Percentiles rank a stretch among this genome's conserved stretches.
phyloP scores from a whole-genome alignment of 2,888 invertebrate genomes.

The Dichetophora obliterata region DNA sequence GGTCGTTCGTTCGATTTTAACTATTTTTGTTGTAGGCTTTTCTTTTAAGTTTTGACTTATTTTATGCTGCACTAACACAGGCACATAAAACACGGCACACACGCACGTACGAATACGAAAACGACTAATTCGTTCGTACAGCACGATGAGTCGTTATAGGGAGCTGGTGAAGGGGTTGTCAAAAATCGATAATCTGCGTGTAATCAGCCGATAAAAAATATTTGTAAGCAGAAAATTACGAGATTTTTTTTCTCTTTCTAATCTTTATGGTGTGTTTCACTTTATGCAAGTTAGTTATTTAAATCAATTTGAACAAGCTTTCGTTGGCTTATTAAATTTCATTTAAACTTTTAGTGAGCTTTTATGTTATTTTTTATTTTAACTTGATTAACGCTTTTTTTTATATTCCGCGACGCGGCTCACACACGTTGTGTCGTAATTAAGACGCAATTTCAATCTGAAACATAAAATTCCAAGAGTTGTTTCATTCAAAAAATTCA shows the following conservation, averaged over 20 bases:
- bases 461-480: conserved; percentile 35
- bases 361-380: conserved; percentile 31
- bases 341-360: not conserved
- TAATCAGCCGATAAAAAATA: not conserved
- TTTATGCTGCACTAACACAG: conserved; percentile 42
- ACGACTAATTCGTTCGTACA: not conserved
- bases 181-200: not conserved
- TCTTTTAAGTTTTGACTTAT: conserved; percentile 41
- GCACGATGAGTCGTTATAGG: not conserved
- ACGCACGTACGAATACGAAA: not conserved
- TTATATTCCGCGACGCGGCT: not conserved
- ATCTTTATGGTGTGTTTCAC: not conserved
- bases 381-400: not conserved
- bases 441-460: conserved; percentile 61
- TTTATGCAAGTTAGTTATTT: not conserved
- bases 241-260: conserved; percentile 25
- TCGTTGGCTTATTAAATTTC: not conserved
- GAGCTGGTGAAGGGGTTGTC: not conserved
- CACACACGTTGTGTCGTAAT: conserved; percentile 59
- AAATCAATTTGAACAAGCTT: conserved; percentile 7
- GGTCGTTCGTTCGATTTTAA: conserved; percentile 21
- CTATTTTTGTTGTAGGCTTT: conserved; percentile 30
- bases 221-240: conserved; percentile 26
- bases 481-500: conserved; percentile 32
- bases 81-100: conserved; percentile 7